Evolutionary conservation across 35 echinoderm and acorn worm species (phyloP).

Genomic region (Lytechinus variegatus): DNA sequence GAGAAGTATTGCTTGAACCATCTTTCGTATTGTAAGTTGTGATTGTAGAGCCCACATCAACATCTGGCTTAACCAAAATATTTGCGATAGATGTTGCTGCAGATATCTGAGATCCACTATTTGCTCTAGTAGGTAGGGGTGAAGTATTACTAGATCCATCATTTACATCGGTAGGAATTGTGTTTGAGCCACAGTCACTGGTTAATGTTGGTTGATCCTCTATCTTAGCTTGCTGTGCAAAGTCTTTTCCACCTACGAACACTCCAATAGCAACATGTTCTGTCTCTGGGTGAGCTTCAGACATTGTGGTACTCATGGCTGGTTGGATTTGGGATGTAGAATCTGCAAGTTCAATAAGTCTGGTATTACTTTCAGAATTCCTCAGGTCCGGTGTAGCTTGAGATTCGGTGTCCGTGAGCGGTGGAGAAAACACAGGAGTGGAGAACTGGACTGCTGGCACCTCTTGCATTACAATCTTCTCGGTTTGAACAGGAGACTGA

Average conservation of each 20-base stretch:
- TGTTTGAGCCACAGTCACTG: neutral
- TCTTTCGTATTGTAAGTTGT: neutral
- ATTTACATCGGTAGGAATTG: neutral
- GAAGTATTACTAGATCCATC: neutral
- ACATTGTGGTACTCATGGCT: neutral
- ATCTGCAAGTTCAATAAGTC: neutral
- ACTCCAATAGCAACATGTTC: neutral
- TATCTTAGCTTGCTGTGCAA: constrained; percentile 13
- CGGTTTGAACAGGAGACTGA: neutral
- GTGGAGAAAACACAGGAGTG: constrained; percentile 30
- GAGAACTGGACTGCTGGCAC: neutral
- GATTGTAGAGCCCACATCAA: neutral
- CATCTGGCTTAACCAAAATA: neutral
- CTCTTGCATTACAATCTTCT: constrained; percentile 35
- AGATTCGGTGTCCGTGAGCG: neutral
- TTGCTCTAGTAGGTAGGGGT: neutral
- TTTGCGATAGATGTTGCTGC: neutral
- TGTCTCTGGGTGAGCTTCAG: neutral
- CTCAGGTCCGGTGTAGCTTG: neutral
- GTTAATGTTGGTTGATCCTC: neutral
- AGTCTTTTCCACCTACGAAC: neutral
- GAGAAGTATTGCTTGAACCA: neutral
- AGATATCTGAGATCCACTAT: neutral
- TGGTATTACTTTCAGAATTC: neutral
- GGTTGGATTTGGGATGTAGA: neutral